Conservation (phyloP, 2,797 vertebrate genomes). For the Heliangelus exortis region DNA sequence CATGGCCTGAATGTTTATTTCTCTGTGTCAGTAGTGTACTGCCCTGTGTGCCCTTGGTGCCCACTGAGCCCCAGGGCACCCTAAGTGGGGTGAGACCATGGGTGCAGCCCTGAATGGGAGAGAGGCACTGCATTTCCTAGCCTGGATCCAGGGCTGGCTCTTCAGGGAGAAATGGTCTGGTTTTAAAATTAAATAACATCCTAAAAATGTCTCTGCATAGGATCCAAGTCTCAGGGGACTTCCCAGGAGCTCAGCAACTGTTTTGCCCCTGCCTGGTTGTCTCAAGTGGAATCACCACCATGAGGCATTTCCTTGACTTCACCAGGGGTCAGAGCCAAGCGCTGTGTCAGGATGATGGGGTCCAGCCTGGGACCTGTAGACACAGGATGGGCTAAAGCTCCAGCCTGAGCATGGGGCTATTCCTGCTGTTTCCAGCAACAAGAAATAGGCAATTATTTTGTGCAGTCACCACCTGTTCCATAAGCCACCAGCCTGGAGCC, state of each 20-base stretch:
- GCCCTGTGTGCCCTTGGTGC: fast-evolving
- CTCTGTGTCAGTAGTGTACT: fast-evolving
- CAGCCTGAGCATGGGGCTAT: background rate
- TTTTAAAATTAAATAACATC: background rate
- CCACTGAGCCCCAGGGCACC: fast-evolving
- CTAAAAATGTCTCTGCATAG: background rate
- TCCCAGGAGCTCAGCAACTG: background rate
- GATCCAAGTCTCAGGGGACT: background rate
- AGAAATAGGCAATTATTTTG: background rate
- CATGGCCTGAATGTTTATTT: background rate
- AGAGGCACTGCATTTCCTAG: background rate
- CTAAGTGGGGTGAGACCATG: background rate
- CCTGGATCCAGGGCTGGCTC: background rate
- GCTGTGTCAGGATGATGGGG: background rate
- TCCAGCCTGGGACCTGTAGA: background rate
- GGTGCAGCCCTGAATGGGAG: background rate
- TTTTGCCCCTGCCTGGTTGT: background rate
- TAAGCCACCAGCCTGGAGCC: background rate
- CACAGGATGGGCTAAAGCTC: background rate
- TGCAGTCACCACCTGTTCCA: background rate
- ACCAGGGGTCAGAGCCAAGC: fast-evolving
- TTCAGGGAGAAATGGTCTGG: background rate
- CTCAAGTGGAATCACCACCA: background rate
- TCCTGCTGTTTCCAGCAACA: background rate
- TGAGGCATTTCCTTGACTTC: background rate